phyloP scores from a whole-genome alignment of 2,113 vertebrate genomes.

The Neomonachus schauinslandi region DNA sequence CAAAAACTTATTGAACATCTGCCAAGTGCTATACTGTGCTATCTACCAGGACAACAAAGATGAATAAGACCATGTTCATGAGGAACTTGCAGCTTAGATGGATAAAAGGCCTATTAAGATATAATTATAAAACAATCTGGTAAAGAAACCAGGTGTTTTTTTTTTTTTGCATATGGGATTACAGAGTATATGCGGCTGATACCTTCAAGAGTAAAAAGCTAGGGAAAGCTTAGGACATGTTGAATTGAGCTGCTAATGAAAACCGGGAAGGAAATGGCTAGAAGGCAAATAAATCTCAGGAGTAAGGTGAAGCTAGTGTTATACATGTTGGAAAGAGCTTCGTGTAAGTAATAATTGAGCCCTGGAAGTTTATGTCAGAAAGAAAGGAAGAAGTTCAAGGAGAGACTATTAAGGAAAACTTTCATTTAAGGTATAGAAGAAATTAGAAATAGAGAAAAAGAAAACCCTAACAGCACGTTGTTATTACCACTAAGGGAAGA shows the following conservation, averaged over 20 bases:
- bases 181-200: background rate
- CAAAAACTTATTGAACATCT: background rate
- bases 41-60: background rate
- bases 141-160: background rate
- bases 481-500: background rate
- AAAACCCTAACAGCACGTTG: background rate
- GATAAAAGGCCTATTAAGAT: background rate
- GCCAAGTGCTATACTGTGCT: background rate
- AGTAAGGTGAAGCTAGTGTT: background rate
- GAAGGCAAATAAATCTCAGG: background rate
- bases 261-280: background rate
- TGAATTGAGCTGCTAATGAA: conserved; percentile 31
- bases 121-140: background rate
- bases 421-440: background rate
- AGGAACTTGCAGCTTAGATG: background rate
- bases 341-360: background rate
- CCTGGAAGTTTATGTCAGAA: background rate
- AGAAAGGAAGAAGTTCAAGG: background rate
- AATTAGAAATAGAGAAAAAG: background rate
- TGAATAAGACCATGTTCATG: background rate
- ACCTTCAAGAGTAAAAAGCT: background rate
- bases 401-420: background rate
- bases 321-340: background rate
- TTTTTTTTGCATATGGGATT: background rate
- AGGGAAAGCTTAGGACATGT: background rate